Conservation (phyloP, 1,140 invertebrate species). For the Zaprionus capensis region DNA sequence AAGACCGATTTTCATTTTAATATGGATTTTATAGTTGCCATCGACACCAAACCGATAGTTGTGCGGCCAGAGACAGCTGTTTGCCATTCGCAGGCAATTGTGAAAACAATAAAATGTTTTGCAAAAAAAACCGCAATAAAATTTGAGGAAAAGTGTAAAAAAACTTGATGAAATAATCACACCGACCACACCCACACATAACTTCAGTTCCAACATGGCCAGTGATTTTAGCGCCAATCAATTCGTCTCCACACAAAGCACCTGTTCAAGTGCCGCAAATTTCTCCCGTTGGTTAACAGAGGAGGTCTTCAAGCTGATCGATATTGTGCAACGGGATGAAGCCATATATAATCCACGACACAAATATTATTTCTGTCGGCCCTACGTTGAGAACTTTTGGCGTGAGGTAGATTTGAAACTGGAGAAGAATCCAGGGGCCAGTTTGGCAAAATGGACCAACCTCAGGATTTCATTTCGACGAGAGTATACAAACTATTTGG, state of each 20-base stretch:
- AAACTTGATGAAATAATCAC: constrained; percentile 15
- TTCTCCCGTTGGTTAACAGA: constrained; percentile 80
- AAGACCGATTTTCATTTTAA: not conserved
- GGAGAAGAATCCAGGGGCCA: constrained; percentile 82
- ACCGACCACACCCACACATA: not conserved
- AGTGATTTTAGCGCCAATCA: constrained; percentile 57
- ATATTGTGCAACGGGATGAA: constrained; percentile 79
- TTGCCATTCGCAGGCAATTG: constrained; percentile 36
- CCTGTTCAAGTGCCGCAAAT: constrained; percentile 49
- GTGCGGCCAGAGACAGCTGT: constrained; percentile 17
- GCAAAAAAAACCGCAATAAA: constrained; percentile 43
- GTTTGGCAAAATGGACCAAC: constrained; percentile 83
- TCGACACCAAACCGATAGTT: not conserved
- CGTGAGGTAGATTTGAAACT: constrained; percentile 77
- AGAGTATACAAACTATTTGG: constrained; percentile 79
- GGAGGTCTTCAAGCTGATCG: constrained; percentile 79
- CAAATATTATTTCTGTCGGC: constrained; percentile 82
- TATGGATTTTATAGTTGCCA: not conserved
- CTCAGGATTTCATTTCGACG: constrained; percentile 78
- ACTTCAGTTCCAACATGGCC: constrained; percentile 42
- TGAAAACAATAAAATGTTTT: constrained; percentile 53
- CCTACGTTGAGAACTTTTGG: constrained; percentile 83
- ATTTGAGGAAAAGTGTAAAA: constrained; percentile 18
- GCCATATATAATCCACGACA: constrained; percentile 82
- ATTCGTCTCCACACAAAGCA: constrained; percentile 53